Conservation (phyloP, 2,888 invertebrate species). For the Synergus itoensis region DNA sequence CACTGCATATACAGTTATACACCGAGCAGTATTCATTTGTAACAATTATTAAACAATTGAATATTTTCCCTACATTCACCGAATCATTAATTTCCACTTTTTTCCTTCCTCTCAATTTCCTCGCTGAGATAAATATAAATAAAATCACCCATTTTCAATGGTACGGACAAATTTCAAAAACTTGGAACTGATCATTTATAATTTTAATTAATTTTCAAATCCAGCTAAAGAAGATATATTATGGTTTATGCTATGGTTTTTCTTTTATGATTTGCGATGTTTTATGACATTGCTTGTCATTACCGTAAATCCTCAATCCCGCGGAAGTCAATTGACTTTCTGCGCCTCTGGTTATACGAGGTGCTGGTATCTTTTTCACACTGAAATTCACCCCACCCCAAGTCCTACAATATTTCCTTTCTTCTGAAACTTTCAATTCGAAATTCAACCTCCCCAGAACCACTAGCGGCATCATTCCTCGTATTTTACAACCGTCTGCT, state of each 20-base stretch:
- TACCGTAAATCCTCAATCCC: slow-evolving; percentile 67
- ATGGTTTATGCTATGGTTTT: not conserved
- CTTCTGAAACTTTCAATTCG: slow-evolving; percentile 28
- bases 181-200: not conserved
- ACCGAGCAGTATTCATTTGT: too few species aligned
- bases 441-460: slow-evolving; percentile 9
- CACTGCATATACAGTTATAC: too few species aligned
- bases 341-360: slow-evolving; percentile 58
- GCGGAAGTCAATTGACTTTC: slow-evolving; percentile 65
- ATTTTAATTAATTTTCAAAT: not conserved
- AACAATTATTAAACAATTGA: too few species aligned
- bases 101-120: too few species aligned
- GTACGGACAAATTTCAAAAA: not conserved
- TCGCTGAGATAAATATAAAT: too few species aligned
- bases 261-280: slow-evolving; percentile 61
- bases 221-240: not conserved
- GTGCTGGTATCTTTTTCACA: slow-evolving; percentile 35
- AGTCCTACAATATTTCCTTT: slow-evolving; percentile 40
- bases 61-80: too few species aligned
- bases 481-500: slow-evolving; percentile 29
- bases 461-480: slow-evolving; percentile 6
- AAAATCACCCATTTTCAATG: too few species aligned
- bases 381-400: not conserved
- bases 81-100: too few species aligned
- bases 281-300: slow-evolving; percentile 65